A percentile compares a stretch with the other conserved stretches of the same genome.
Evolutionary conservation across 2,113 vertebrate genomes (phyloP).

Genomic region (Gobius niger): DNA sequence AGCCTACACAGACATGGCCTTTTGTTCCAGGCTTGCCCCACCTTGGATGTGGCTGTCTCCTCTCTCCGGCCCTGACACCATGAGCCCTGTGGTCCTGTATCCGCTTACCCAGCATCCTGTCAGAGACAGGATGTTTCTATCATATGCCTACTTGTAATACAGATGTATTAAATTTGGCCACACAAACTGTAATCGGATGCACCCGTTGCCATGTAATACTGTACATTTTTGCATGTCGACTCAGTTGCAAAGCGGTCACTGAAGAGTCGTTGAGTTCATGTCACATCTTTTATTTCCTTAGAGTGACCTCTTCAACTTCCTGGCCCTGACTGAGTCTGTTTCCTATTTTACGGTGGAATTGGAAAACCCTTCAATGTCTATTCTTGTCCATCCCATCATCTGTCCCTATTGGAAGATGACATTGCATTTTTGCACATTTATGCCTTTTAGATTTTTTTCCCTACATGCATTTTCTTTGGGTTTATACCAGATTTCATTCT

Average conservation of each 20-base stretch:
- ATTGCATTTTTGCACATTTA: background rate
- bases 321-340: constrained; percentile 27
- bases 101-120: constrained; percentile 33
- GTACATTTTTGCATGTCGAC: constrained; percentile 37
- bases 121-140: constrained; percentile 62
- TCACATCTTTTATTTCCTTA: constrained; percentile 32
- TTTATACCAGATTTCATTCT: background rate
- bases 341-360: constrained; percentile 19
- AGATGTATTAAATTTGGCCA: constrained; percentile 34
- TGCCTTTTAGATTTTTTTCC: background rate
- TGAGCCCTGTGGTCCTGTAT: constrained; percentile 52
- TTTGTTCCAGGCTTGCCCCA: too few relatives aligned
- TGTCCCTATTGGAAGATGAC: constrained; percentile 14
- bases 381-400: constrained; percentile 26
- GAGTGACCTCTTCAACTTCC: constrained; percentile 27
- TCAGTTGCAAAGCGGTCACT: constrained; percentile 19
- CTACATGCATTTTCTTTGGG: background rate
- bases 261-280: constrained; percentile 47
- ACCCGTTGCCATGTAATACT: constrained; percentile 16
- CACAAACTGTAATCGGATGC: constrained; percentile 27
- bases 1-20: too few relatives aligned
- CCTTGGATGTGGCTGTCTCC: constrained; percentile 51
- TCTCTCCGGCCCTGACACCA: constrained; percentile 27
- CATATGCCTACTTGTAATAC: constrained; percentile 15
- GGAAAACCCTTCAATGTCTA: constrained; percentile 22